Evolutionary conservation across 1,140 invertebrate species (phyloP), one percentile per base, ranked within the genome.

Genomic region (Papilio polyxenes): DNA sequence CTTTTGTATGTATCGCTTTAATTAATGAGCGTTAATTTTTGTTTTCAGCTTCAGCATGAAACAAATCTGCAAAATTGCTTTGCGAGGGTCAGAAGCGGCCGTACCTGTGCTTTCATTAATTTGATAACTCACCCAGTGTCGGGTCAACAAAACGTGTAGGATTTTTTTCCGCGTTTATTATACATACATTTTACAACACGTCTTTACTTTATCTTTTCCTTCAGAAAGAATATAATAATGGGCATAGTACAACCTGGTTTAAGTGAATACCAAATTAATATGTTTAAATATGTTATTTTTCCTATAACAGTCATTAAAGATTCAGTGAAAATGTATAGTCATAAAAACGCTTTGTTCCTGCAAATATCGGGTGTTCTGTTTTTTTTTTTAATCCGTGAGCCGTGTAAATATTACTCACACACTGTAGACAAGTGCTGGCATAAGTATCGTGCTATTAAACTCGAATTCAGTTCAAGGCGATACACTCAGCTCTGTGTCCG

Each of bases 1-100:
- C 53, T 31, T 49, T 44, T 79, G 20, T 79, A 62, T 79, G 77
- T 79, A 79, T 79, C 77, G 77, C 37, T 79, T 44, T 59, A 79
- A 79, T 79, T 79, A 79, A 79, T 79, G 77, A 59, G 31, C 44
- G 77, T 56, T 79, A 59, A 79, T 79, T 79, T 79, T 79, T 79
- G 56, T 79, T 79, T 79, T 17, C 77, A 53, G 31, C 31, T 62
- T 15, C 53, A 62, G 31, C 62, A 79, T 79, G 77, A 79, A 79
- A 51, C 76, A 78, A 59, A 62, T 79, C 23, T 31, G 53, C 31
- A 40, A 56, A 79, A 79, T 79, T 79, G 56, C 77, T 62, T 79
- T 17, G 15, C 20, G 6, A 79, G 77, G 53, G 11, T 59, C 62
- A 51, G 17, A 15, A 13, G 65, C 20, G 56, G 3, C 23, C 23